phyloP scores from a whole-genome alignment of 2,797 vertebrate species.

The Cephalopachus bancanus region DNA sequence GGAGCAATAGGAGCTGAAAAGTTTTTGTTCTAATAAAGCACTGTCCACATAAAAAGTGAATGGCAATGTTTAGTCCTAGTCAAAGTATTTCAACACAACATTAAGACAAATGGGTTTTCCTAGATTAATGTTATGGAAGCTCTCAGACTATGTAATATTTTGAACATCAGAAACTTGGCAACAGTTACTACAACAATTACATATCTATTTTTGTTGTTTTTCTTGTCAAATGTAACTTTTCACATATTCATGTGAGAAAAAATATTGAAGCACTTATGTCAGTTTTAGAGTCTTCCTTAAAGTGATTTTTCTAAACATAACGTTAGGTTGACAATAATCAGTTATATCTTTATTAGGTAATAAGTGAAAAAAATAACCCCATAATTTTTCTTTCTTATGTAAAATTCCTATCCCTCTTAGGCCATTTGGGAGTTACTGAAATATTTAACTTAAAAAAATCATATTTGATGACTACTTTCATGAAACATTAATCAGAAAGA shows the following conservation, averaged over 20 bases:
- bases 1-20: not conserved
- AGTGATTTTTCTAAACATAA: constrained; percentile 42
- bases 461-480: not conserved
- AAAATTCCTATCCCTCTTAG: not conserved
- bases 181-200: constrained; percentile 1
- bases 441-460: not conserved
- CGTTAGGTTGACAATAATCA: constrained; percentile 2
- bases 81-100: not conserved
- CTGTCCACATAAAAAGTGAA: not conserved
- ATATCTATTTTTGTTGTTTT: constrained; percentile 32
- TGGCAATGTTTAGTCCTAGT: not conserved
- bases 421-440: not conserved
- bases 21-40: constrained; percentile 31
- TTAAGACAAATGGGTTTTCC: constrained; percentile 8
- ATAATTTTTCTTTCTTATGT: constrained; percentile 13
- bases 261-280: constrained; percentile 50
- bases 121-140: not conserved
- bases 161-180: constrained; percentile 60
- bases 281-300: constrained; percentile 39
- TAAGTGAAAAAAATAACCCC: not conserved
- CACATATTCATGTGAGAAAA: constrained; percentile 56
- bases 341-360: constrained; percentile 4
- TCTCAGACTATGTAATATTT: constrained; percentile 24
- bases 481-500: not conserved
- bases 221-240: constrained; percentile 60